Percentiles rank a stretch among this genome's conserved stretches.
Evolutionary conservation across 92 coral and sea anemone genomes (phyloP).

Genomic region (Epizoanthus stellaris): DNA sequence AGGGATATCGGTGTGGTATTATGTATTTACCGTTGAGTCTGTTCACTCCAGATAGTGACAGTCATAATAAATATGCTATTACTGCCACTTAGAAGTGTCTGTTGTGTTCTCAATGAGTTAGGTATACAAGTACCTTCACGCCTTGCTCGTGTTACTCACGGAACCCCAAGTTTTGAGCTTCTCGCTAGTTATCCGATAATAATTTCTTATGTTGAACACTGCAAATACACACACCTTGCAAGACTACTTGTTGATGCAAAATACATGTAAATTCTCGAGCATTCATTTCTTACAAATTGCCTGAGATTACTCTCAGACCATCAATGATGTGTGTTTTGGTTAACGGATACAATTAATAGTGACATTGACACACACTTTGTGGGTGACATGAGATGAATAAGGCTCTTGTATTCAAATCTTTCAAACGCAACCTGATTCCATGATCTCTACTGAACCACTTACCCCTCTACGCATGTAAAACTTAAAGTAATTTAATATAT

Average conservation of each 20-base stretch:
- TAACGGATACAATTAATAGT: constrained; percentile 26
- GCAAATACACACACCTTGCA: neutral
- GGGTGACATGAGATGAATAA: neutral
- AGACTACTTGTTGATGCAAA: neutral
- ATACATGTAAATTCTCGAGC: neutral
- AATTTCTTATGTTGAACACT: neutral
- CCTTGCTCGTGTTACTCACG: neutral
- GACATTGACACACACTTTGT: neutral
- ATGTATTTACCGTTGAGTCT: neutral
- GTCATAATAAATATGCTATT: constrained; percentile 18
- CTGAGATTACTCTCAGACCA: neutral
- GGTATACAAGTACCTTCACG: neutral
- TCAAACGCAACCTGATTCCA: neutral
- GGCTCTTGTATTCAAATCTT: neutral
- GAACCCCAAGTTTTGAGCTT: neutral
- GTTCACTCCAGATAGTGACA: constrained; percentile 13
- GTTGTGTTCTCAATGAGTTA: neutral
- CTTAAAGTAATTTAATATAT: neutral
- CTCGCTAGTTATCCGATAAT: neutral
- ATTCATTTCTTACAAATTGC: neutral
- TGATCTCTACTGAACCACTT: neutral
- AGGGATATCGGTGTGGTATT: neutral
- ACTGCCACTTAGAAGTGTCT: neutral
- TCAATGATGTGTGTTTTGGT: neutral
- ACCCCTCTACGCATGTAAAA: neutral